A percentile compares a stretch with the other conserved stretches of the same genome.
Evolutionary conservation across 2,888 invertebrate genomes (phyloP).

Genomic region (Cremastinae sp.): DNA sequence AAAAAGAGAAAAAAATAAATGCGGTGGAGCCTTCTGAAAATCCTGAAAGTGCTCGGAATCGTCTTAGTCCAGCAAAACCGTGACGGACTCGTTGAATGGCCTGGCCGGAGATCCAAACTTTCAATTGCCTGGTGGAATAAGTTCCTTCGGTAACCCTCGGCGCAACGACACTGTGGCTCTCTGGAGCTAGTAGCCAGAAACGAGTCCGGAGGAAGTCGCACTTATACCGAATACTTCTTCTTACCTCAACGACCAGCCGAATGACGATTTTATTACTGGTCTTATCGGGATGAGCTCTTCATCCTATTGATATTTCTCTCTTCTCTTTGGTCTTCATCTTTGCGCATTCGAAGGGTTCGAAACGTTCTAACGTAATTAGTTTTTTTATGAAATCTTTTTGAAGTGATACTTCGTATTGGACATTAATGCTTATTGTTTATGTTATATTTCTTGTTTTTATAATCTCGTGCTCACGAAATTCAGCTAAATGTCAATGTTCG

Average conservation of each 20-base stretch:
- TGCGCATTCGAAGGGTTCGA: too few relatives aligned
- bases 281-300: constrained; percentile 61
- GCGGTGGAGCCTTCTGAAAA: constrained; percentile 35
- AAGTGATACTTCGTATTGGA: too few relatives aligned
- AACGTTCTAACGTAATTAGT: too few relatives aligned
- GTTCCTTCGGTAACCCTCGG: constrained; percentile 39
- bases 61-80: constrained; percentile 37
- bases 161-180: constrained; percentile 41
- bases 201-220: constrained; percentile 32
- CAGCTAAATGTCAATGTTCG: too few relatives aligned
- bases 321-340: constrained; percentile 38
- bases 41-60: constrained; percentile 40
- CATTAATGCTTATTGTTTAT: too few relatives aligned
- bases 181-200: constrained; percentile 32
- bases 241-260: constrained; percentile 43
- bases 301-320: constrained; percentile 55
- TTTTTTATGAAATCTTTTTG: too few relatives aligned
- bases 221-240: constrained; percentile 49
- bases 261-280: constrained; percentile 59
- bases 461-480: too few relatives aligned
- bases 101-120: constrained; percentile 53
- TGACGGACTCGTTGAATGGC: constrained; percentile 39
- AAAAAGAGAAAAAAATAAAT: constrained; percentile 45
- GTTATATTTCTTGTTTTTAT: too few relatives aligned
- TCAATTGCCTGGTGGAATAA: constrained; percentile 57